Evolutionary conservation across 2,888 invertebrate genomes (phyloP).

Genomic region (Drosophila barbarae): DNA sequence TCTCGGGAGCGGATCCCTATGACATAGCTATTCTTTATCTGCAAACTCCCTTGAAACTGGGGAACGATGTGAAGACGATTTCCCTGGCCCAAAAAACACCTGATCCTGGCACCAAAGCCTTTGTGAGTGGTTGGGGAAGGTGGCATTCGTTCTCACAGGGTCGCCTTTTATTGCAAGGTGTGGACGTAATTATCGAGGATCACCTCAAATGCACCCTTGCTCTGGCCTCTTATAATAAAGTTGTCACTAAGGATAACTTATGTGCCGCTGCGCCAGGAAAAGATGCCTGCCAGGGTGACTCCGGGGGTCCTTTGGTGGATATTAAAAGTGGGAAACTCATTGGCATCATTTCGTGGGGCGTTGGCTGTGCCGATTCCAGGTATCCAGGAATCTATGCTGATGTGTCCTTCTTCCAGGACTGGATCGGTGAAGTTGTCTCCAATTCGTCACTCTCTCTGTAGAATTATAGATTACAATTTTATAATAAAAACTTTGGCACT

Average conservation of each 20-base stretch:
- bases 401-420: background rate
- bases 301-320: background rate
- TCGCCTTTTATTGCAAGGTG: background rate
- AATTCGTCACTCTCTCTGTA: background rate
- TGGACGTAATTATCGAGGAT: background rate
- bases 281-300: slow-evolving; percentile 2
- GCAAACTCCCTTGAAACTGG: background rate
- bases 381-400: slow-evolving; percentile 3
- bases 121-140: background rate
- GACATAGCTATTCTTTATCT: background rate
- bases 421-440: background rate
- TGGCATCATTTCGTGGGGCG: background rate
- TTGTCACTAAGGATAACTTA: background rate
- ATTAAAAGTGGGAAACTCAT: background rate
- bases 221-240: background rate
- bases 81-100: background rate
- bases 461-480: background rate
- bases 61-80: background rate
- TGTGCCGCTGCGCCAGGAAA: slow-evolving; percentile 1
- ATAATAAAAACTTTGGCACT: background rate
- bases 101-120: background rate
- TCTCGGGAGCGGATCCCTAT: background rate
- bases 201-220: background rate
- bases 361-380: background rate
- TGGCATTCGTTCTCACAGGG: background rate